Percentiles rank a stretch among this genome's conserved stretches.
Conservation (phyloP, 1,140 invertebrate genomes). For the Hyposmocoma kahamanoa region DNA sequence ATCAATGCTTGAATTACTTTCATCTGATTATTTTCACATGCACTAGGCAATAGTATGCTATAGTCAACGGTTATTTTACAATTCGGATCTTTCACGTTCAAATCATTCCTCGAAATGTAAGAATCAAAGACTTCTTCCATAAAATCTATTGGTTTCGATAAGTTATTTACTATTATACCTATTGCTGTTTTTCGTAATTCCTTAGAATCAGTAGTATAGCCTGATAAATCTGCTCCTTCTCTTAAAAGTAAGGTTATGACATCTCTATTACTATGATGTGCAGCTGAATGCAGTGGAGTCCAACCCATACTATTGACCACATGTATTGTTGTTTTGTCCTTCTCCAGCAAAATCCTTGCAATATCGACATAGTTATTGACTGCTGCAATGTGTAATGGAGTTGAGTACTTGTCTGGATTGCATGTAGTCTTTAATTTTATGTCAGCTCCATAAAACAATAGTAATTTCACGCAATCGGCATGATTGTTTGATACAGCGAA, state of each 20-base stretch:
- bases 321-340: conserved; percentile 65
- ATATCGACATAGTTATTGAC: conserved; percentile 66
- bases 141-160: conserved; percentile 70
- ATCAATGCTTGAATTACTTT: conserved; percentile 70
- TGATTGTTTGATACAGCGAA: conserved; percentile 80
- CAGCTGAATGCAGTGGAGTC: conserved; percentile 78
- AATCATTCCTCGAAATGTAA: conserved; percentile 58
- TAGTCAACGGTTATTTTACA: conserved; percentile 69
- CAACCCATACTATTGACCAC: conserved; percentile 71
- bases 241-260: conserved; percentile 74
- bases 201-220: conserved; percentile 72
- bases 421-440: conserved; percentile 41
- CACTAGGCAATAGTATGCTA: conserved; percentile 56
- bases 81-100: conserved; percentile 57
- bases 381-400: conserved; percentile 77
- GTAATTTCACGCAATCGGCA: conserved; percentile 75
- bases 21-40: conserved; percentile 62
- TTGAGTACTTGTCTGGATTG: conserved; percentile 64
- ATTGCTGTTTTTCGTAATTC: conserved; percentile 56
- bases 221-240: conserved; percentile 76
- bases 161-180: conserved; percentile 66
- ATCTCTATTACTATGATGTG: conserved; percentile 73
- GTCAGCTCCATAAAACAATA: conserved; percentile 75
- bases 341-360: conserved; percentile 67
- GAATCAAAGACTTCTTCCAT: conserved; percentile 70